Evolutionary conservation across 2,113 vertebrate genomes (phyloP).

Genomic region (Crotophaga sulcirostris): DNA sequence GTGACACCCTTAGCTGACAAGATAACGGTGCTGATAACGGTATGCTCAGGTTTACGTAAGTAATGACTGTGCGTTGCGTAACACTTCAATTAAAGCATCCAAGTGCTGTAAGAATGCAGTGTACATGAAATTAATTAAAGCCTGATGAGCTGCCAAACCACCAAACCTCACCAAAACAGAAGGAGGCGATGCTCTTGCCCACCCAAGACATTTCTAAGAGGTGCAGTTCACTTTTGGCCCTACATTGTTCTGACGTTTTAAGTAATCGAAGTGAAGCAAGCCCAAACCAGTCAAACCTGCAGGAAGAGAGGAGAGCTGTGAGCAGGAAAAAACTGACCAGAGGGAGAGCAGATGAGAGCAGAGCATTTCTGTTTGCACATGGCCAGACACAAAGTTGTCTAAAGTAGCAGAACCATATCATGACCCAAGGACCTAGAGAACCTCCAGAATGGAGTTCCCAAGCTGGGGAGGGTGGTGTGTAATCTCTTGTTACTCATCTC

Average conservation of each 20-base stretch:
- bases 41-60: neutral
- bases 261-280: neutral
- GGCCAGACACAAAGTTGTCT: accelerated
- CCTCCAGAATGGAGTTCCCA: neutral
- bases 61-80: neutral
- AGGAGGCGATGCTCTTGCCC: neutral
- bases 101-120: neutral
- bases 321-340: neutral
- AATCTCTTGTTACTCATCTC: neutral
- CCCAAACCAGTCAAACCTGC: neutral
- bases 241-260: neutral
- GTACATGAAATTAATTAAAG: neutral
- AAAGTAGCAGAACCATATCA: neutral
- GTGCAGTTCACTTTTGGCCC: accelerated
- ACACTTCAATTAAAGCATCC: neutral
- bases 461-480: neutral
- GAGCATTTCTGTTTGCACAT: neutral
- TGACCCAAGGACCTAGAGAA: neutral
- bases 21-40: accelerated
- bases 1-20: accelerated
- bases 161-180: no score
- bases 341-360: neutral
- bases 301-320: neutral
- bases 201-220: neutral
- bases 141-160: neutral